A percentile compares a stretch with the other conserved stretches of the same genome.
Conservation (phyloP, 2,113 vertebrate genomes). For the Cephalopterus ornatus region DNA sequence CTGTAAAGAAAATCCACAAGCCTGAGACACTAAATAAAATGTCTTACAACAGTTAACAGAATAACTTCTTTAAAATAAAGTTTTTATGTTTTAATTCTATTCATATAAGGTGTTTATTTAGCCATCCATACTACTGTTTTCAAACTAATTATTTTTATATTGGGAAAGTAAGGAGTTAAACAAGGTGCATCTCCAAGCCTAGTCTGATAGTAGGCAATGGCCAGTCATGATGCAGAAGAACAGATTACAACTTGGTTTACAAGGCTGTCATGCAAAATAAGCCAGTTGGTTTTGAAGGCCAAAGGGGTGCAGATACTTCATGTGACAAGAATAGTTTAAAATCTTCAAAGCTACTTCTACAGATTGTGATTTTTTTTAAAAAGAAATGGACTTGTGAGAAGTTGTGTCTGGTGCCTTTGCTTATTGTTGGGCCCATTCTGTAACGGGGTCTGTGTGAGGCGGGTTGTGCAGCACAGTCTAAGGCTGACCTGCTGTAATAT, state of each 20-base stretch:
- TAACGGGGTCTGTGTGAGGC: not conserved
- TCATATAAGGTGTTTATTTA: not conserved
- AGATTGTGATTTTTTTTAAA: not conserved
- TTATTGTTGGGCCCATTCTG: fast-evolving
- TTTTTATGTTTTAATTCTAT: not conserved
- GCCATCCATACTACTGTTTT: not conserved
- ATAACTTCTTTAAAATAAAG: not conserved
- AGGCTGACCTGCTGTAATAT: not conserved
- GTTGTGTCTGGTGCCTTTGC: not conserved
- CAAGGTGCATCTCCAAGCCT: not conserved
- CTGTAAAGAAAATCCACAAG: not conserved
- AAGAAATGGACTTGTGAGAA: not conserved
- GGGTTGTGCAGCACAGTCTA: not conserved
- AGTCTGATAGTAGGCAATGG: not conserved
- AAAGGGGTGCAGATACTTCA: not conserved
- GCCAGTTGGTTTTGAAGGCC: not conserved
- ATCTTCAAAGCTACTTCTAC: not conserved
- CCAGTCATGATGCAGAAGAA: not conserved
- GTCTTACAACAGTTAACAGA: not conserved
- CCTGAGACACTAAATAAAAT: not conserved
- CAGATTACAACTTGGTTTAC: not conserved
- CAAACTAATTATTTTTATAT: not conserved
- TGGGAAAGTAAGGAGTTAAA: not conserved
- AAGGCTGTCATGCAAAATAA: not conserved
- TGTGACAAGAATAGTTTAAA: not conserved